Evolutionary conservation across 2,113 vertebrate genomes (phyloP).

Genomic region (Sigmodon hispidus): DNA sequence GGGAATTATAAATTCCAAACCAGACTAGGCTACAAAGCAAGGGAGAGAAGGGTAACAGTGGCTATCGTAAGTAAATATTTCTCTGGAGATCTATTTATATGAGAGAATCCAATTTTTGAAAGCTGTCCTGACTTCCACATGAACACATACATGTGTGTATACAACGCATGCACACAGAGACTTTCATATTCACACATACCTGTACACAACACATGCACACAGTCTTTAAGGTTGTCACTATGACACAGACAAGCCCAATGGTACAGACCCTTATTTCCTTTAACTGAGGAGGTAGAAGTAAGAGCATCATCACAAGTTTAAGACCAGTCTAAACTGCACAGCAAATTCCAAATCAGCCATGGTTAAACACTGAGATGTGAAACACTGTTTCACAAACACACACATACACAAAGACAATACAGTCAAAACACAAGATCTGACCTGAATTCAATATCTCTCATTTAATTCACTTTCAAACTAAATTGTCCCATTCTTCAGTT

Average conservation of each 20-base stretch:
- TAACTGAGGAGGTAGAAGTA: not conserved
- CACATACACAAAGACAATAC: not conserved
- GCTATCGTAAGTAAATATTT: not conserved
- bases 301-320: not conserved
- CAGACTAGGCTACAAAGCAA: not conserved
- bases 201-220: not conserved
- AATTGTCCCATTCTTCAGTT: not conserved
- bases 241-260: not conserved
- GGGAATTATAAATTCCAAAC: not conserved
- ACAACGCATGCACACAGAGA: not conserved
- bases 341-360: not conserved
- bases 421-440: not conserved
- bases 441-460: not conserved
- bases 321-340: not conserved
- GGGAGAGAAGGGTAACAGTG: no score
- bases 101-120: not conserved
- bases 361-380: not conserved
- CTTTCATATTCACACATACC: no score
- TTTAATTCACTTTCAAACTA: slow-evolving; percentile 35
- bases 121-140: not conserved
- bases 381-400: not conserved
- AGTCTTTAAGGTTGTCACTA: not conserved
- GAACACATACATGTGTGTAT: not conserved
- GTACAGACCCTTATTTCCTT: not conserved
- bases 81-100: no score